Conservation (phyloP, 2,888 invertebrate genomes). For the Drosophila rubida region DNA sequence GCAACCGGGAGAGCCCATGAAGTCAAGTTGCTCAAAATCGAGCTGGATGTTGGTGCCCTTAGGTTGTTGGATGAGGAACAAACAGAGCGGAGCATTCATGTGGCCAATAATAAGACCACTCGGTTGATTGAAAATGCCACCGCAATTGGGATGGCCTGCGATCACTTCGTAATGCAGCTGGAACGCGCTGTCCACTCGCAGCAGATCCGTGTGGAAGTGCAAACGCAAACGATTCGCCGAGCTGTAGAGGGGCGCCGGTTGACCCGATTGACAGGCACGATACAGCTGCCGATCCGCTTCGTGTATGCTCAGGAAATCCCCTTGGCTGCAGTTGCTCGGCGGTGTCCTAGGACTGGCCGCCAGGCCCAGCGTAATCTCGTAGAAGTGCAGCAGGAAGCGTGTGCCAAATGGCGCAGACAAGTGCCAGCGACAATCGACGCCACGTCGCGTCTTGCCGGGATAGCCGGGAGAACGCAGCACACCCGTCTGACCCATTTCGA, state of each 20-base stretch:
- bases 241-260: slow-evolving; percentile 89
- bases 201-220: slow-evolving; percentile 92
- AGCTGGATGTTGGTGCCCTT: slow-evolving; percentile 88
- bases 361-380: slow-evolving; percentile 85
- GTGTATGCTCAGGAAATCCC: slow-evolving; percentile 64
- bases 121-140: slow-evolving; percentile 89
- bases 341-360: background rate
- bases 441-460: slow-evolving; percentile 93
- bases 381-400: slow-evolving; percentile 91
- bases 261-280: slow-evolving; percentile 88
- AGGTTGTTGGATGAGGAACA: slow-evolving; percentile 91
- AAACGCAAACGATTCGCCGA: slow-evolving; percentile 88
- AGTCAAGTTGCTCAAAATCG: slow-evolving; percentile 87
- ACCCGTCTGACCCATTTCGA: slow-evolving; percentile 87
- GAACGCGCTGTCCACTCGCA: slow-evolving; percentile 89
- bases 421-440: slow-evolving; percentile 93
- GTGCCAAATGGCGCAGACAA: slow-evolving; percentile 89
- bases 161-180: slow-evolving; percentile 91
- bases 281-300: slow-evolving; percentile 86
- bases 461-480: slow-evolving; percentile 94
- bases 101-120: slow-evolving; percentile 88
- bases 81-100: slow-evolving; percentile 87
- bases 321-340: slow-evolving; percentile 61
- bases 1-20: slow-evolving; percentile 88
- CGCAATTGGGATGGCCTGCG: slow-evolving; percentile 92